Conservation (phyloP, 2,113 vertebrate species). For the Daphoenositta chrysoptera region DNA sequence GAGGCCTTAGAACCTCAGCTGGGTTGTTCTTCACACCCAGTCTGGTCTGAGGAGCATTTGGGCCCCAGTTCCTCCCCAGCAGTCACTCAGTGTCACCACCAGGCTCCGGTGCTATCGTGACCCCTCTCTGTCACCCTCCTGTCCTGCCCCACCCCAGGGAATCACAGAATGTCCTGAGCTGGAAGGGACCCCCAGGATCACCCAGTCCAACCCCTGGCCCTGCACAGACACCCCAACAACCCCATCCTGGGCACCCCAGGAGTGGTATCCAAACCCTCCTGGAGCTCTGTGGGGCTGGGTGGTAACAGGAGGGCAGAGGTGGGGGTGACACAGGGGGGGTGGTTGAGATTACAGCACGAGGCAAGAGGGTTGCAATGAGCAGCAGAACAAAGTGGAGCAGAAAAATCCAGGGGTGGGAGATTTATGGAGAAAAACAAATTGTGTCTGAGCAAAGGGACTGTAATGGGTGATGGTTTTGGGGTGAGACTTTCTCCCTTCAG, state of each 20-base stretch:
- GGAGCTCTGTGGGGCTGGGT: background rate
- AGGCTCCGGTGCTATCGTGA: background rate
- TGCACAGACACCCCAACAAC: background rate
- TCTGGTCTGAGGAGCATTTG: background rate
- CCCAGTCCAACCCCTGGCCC: background rate
- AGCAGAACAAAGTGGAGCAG: background rate
- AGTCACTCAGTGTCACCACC: background rate
- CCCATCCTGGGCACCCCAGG: background rate
- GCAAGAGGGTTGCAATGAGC: background rate
- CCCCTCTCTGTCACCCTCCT: background rate
- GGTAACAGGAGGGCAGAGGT: background rate
- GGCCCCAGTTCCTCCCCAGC: fast-evolving
- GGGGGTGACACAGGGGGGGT: background rate
- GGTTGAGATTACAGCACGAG: background rate
- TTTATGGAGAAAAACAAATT: background rate
- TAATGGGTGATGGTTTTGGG: background rate
- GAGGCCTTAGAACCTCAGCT: background rate
- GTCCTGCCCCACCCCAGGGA: background rate
- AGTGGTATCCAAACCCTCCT: fast-evolving
- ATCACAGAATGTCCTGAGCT: background rate
- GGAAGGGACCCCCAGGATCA: background rate
- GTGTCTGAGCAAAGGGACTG: background rate
- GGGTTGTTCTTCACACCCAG: background rate
- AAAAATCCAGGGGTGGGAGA: background rate
- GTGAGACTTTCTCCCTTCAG: background rate